phyloP scores from a whole-genome alignment of 2,113 vertebrate species.

The Mirza zaza region DNA sequence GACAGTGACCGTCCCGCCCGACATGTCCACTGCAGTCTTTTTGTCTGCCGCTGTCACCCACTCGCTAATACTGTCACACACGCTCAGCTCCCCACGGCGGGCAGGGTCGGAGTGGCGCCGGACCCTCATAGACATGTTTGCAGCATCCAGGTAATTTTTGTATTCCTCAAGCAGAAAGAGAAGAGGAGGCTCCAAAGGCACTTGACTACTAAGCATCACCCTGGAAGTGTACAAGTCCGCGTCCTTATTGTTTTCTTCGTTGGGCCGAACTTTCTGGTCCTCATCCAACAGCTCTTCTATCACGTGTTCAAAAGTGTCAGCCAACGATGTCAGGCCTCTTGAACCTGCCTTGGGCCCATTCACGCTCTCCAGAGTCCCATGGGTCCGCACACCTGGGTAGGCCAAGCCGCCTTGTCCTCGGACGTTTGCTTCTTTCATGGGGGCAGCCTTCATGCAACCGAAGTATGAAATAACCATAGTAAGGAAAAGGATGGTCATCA shows the following conservation, averaged over 20 bases:
- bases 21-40: constrained; percentile 99
- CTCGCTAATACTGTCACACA: constrained; percentile 99
- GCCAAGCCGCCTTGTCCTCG: constrained; percentile 96
- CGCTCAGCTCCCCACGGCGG: constrained; percentile 96
- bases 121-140: constrained; percentile 99
- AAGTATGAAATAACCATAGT: constrained; percentile 99
- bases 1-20: constrained; percentile 97
- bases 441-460: constrained; percentile 99
- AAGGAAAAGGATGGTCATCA: constrained; percentile 99
- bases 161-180: constrained; percentile 99
- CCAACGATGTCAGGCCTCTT: constrained; percentile 89
- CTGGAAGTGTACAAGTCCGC: constrained; percentile 96
- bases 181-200: constrained; percentile 99
- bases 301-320: constrained; percentile 98
- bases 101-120: constrained; percentile 97
- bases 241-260: constrained; percentile 90
- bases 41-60: constrained; percentile 99
- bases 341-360: constrained; percentile 87
- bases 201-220: constrained; percentile 99
- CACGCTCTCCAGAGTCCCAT: constrained; percentile 93
- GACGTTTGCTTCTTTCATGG: constrained; percentile 95
- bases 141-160: constrained; percentile 99
- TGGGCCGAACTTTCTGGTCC: constrained; percentile 86
- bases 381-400: constrained; percentile 94
- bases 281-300: constrained; percentile 98